Conservation (phyloP, 2,113 vertebrate genomes). For the Anarhynchus alexandrinus region DNA sequence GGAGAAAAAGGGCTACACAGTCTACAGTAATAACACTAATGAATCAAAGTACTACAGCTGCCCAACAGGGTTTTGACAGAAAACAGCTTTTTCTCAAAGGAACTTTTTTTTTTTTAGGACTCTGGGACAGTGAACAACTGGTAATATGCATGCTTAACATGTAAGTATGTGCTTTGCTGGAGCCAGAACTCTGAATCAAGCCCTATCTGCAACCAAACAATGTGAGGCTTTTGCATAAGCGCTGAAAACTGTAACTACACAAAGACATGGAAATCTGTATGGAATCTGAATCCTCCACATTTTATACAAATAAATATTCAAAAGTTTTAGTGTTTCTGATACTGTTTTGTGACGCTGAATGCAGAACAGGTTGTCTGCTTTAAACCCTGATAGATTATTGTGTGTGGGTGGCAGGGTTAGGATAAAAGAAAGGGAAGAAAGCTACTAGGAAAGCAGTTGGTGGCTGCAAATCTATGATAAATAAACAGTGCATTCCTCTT, state of each 20-base stretch:
- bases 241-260: neutral
- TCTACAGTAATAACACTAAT: conserved; percentile 52
- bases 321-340: neutral
- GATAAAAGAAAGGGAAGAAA: conserved; percentile 47
- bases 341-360: neutral
- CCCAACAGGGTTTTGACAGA: conserved; percentile 59
- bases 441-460: conserved; percentile 38
- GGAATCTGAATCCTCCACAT: neutral
- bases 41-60: conserved; percentile 57
- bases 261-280: neutral
- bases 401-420: conserved; percentile 45
- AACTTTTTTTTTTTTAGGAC: neutral
- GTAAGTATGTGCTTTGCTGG: neutral
- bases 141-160: conserved; percentile 25
- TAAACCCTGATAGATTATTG: conserved; percentile 23
- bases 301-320: neutral
- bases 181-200: conserved; percentile 24
- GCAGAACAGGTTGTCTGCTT: conserved; percentile 33
- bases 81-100: conserved; percentile 49
- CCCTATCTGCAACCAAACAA: conserved; percentile 16
- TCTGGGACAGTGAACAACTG: conserved; percentile 34
- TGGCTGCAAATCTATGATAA: conserved; percentile 38
- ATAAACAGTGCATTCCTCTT: conserved; percentile 58
- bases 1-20: conserved; percentile 46
- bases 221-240: neutral